Conservation (phyloP, 2,797 vertebrate species). For the Myripristis murdjan region DNA sequence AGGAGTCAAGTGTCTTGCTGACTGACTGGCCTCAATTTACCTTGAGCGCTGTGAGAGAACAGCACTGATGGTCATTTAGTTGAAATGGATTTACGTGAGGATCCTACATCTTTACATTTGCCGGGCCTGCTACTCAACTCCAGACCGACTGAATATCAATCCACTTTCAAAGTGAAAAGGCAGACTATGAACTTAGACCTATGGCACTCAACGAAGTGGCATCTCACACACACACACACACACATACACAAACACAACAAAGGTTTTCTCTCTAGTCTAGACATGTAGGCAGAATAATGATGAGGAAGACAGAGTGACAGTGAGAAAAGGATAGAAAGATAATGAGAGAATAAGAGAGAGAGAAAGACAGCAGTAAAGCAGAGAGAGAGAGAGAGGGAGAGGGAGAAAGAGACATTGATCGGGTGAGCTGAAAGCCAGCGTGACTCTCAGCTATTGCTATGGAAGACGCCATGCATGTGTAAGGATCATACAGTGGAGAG, state of each 20-base stretch:
- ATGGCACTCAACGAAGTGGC: constrained; percentile 29
- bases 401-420: constrained; percentile 13
- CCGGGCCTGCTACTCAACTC: constrained; percentile 14
- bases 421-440: constrained; percentile 32
- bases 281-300: constrained; percentile 83
- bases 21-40: constrained; percentile 8
- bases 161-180: constrained; percentile 35
- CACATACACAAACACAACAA: constrained; percentile 18
- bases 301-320: constrained; percentile 68
- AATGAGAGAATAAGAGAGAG: constrained; percentile 60
- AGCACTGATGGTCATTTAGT: constrained; percentile 47
- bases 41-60: constrained; percentile 18
- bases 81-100: constrained; percentile 13
- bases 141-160: constrained; percentile 16
- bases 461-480: not conserved
- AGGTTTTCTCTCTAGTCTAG: constrained; percentile 80
- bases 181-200: constrained; percentile 37
- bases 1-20: no score
- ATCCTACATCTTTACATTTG: constrained; percentile 36
- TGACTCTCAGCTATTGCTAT: constrained; percentile 26
- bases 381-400: not conserved
- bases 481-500: constrained; percentile 1
- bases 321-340: constrained; percentile 53
- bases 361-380: constrained; percentile 40
- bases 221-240: constrained; percentile 1